These are phyloP conservation scores for Horisme vitalbata DNA, from an alignment of 2,888 invertebrate genomes.

Conservation along the genomic window DNA sequence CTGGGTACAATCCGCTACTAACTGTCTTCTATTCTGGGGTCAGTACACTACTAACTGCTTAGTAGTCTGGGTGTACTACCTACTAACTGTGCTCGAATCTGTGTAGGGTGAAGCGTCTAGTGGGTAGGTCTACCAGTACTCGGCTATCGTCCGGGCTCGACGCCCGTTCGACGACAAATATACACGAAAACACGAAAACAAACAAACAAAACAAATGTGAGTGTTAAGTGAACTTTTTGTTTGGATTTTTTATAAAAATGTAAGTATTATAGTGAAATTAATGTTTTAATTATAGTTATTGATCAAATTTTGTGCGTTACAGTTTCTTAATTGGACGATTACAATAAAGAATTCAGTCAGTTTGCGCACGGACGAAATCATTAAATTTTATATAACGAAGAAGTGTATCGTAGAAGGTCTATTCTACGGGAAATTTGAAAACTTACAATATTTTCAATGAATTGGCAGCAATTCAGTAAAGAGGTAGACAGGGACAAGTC, in stretches of 20 bases:
- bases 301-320: background rate
- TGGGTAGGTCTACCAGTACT: conserved; percentile 32
- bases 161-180: conserved; percentile 21
- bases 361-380: no score
- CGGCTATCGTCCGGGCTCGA: conserved; percentile 20
- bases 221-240: conserved; percentile 27
- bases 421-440: no score
- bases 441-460: no score
- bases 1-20: conserved; percentile 14
- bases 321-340: conserved; percentile 8
- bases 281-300: background rate
- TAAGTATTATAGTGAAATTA: conserved; percentile 18
- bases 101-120: conserved; percentile 20
- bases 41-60: background rate
- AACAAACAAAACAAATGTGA: conserved; percentile 26
- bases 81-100: conserved; percentile 18
- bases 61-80: no score
- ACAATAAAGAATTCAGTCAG: no score
- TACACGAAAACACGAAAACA: conserved; percentile 21
- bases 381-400: no score
- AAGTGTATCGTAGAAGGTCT: no score
- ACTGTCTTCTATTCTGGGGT: conserved; percentile 9
- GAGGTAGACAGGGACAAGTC: no score
- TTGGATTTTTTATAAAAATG: conserved; percentile 25
- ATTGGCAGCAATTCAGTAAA: no score